Evolutionary conservation across 2,888 invertebrate species (phyloP).

Genomic region (Calameuta filiformis): DNA sequence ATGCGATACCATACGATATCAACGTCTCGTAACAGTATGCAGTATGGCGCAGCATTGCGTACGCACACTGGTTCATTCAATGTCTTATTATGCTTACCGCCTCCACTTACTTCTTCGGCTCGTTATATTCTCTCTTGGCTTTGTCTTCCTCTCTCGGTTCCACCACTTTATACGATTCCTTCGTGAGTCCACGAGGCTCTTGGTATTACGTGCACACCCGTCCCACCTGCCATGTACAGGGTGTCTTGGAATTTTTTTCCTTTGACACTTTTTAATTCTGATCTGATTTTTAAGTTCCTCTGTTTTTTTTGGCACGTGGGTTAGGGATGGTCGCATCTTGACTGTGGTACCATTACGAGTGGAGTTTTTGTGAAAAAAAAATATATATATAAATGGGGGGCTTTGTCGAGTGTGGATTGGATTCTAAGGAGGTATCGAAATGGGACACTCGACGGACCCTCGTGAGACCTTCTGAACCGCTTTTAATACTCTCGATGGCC

Average conservation of each 20-base stretch:
- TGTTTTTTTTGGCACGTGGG: neutral
- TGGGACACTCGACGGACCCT: neutral
- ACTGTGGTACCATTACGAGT: neutral
- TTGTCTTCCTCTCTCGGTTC: neutral
- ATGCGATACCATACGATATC: neutral
- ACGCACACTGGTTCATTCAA: neutral
- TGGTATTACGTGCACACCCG: neutral
- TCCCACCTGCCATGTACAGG: constrained; percentile 4
- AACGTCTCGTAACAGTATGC: neutral
- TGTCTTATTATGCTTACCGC: neutral
- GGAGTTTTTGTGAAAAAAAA: neutral
- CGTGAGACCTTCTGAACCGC: neutral
- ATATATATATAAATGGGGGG: neutral
- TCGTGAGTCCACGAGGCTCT: neutral
- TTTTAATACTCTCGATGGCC: neutral
- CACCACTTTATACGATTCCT: neutral
- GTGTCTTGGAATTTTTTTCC: neutral
- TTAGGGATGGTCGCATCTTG: neutral
- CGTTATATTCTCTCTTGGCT: neutral
- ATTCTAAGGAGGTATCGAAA: neutral
- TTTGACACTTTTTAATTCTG: neutral
- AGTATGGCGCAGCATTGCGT: neutral
- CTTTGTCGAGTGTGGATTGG: neutral
- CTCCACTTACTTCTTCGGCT: neutral
- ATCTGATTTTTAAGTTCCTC: neutral